Evolutionary conservation across 2,113 vertebrate genomes (phyloP), one percentile per base, ranked within the genome.

Genomic region (Oceanites oceanicus): DNA sequence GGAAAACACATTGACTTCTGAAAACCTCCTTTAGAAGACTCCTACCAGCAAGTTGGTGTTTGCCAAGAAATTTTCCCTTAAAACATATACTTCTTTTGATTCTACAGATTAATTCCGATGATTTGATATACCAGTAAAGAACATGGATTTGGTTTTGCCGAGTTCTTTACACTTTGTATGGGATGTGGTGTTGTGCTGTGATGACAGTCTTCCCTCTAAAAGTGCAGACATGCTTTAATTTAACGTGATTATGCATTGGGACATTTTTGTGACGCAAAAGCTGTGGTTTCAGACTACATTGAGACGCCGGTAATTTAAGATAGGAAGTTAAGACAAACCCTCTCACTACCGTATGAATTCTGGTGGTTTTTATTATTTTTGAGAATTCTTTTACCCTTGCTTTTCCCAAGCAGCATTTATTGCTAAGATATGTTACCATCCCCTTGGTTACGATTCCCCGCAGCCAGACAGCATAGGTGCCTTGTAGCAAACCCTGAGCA

Each of bases 381-480:
- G 10, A 77, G 34, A 76, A 45, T 21, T 21, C 15, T 62, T 95
- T 68, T 65, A 82, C 9, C 7, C 18, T 75, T 22, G 16, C 20
- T 61, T 77, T 79, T 66, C 15, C 59, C 26, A 42, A 77, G 75
- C 20, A 74, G 45, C 13, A 21, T 32, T 78, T 84, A 26, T 21
- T 74, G 34, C 42, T 68, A 50, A 63, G 36, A 40, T 23, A 52
- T 0, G 0, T 73, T 44, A 44, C 36, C 42, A 59, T 12, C 32
- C 38, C 27, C 45, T 65, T 27, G 32, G 23, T 74, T 81, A 44
- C 0, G 0, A 71, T 3, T 80, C 61, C 68, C 30, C 0, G 0
- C 59, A 86, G 29, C 21, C 26, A 12, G 29, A 55, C 16, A 56
- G 16, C 22, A 38, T 1, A 56, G 86, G 49, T 59, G 72, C 75